Evolutionary conservation across 2,797 vertebrate genomes (phyloP).

Genomic region (Agapornis canus): DNA sequence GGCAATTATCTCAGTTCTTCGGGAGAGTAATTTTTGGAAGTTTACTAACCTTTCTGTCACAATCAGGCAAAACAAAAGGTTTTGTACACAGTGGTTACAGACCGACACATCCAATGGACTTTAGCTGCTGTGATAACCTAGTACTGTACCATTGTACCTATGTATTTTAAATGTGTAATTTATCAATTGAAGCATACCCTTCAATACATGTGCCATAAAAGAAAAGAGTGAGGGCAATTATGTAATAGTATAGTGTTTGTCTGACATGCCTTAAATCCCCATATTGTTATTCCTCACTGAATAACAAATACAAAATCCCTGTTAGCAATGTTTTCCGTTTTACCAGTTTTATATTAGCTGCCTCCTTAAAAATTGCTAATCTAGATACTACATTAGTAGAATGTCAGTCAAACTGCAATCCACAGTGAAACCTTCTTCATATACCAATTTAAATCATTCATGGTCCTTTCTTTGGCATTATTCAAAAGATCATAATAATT

Average conservation of each 20-base stretch:
- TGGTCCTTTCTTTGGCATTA: conserved; percentile 99
- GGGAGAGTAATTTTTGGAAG: conserved; percentile 54
- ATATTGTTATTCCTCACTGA: conserved; percentile 74
- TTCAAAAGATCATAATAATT: conserved; percentile 99
- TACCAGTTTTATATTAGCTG: conserved; percentile 78
- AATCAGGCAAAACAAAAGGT: conserved; percentile 7
- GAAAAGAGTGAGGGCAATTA: conserved; percentile 74
- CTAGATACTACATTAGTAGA: conserved; percentile 91
- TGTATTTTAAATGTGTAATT: conserved; percentile 74
- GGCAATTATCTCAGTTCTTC: conserved; percentile 36
- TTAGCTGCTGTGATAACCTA: conserved; percentile 43
- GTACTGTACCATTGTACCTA: conserved; percentile 63
- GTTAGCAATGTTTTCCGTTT: conserved; percentile 78
- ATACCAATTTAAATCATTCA: conserved; percentile 99
- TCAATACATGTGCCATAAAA: conserved; percentile 72
- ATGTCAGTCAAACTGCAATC: conserved; percentile 97
- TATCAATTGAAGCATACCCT: conserved; percentile 76
- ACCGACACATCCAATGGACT: conserved; percentile 18
- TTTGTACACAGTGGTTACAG: conserved; percentile 23
- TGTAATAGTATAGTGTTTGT: conserved; percentile 75
- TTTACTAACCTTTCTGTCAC: conserved; percentile 53
- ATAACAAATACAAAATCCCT: conserved; percentile 75
- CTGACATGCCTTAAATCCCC: conserved; percentile 73
- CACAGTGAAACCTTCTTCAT: conserved; percentile 94
- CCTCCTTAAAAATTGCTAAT: conserved; percentile 93